Conservation (phyloP, 2,888 invertebrate species). For the Periphyllus acericola region DNA sequence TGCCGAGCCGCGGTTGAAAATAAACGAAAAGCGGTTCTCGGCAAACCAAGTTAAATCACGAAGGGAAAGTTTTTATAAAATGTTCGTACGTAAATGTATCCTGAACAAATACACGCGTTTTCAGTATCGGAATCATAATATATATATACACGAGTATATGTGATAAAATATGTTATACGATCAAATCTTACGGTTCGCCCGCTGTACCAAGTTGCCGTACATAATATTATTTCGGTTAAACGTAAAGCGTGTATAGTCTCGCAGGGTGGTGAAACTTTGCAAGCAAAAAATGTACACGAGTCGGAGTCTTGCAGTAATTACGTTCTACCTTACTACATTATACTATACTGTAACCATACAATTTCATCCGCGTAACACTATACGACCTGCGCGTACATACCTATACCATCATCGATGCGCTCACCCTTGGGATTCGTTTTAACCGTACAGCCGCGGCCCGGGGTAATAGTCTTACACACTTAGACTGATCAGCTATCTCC, state of each 20-base stretch:
- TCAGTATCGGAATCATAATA: neutral
- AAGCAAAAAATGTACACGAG: neutral
- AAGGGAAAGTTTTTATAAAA: slow-evolving; percentile 4
- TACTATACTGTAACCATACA: neutral
- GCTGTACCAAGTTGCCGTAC: neutral
- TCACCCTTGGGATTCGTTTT: slow-evolving; percentile 17
- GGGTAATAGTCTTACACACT: neutral
- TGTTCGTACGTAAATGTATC: neutral
- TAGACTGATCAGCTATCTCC: neutral
- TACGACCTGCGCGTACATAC: neutral
- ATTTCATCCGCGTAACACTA: neutral
- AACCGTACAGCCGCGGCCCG: neutral
- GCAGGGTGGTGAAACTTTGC: neutral
- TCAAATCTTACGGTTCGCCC: neutral
- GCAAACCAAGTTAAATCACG: neutral
- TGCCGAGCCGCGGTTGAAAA: neutral
- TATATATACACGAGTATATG: neutral
- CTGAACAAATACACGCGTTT: neutral
- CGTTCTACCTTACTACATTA: neutral
- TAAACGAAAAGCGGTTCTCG: neutral
- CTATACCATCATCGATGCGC: neutral
- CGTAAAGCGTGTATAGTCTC: neutral
- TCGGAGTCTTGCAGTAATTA: neutral
- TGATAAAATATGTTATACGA: neutral
- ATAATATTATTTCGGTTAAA: too few species aligned